Conservation (phyloP, 1,140 invertebrate species). For the Drosophila pandora region DNA sequence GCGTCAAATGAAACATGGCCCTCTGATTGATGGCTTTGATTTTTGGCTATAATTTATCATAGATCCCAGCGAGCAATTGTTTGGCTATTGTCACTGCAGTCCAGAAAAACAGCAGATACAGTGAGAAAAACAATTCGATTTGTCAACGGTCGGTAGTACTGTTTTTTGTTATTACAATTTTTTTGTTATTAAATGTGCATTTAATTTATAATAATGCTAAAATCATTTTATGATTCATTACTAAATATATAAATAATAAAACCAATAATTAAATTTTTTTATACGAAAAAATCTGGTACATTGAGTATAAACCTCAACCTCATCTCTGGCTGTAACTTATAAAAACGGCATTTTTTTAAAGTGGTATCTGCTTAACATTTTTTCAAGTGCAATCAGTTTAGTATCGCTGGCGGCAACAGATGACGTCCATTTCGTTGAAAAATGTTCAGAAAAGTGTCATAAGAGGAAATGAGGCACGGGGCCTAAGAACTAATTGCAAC, state of each 20-base stretch:
- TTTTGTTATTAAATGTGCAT: too few relatives aligned
- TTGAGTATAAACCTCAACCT: too few relatives aligned
- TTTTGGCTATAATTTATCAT: conserved; percentile 81
- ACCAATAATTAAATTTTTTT: too few relatives aligned
- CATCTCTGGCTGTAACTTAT: too few relatives aligned
- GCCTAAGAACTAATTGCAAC: conserved; percentile 75
- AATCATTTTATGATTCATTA: too few relatives aligned
- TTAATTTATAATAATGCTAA: too few relatives aligned
- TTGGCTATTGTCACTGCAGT: conserved; percentile 50
- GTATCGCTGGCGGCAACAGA: conserved; percentile 66
- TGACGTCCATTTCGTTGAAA: conserved; percentile 76
- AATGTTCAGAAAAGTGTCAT: conserved; percentile 76
- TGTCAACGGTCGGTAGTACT: background rate
- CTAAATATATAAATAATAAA: too few relatives aligned
- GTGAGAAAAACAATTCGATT: background rate
- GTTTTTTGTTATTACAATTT: too few relatives aligned
- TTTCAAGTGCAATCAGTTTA: conserved; percentile 2
- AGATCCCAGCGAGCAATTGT: conserved; percentile 65
- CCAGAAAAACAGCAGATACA: conserved; percentile 46
- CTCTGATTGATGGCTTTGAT: conserved; percentile 80
- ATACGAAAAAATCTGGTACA: too few relatives aligned
- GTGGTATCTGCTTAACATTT: background rate
- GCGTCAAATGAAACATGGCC: conserved; percentile 75
- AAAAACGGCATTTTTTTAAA: background rate
- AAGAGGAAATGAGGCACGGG: conserved; percentile 41